Evolutionary conservation across 1,140 invertebrate genomes (phyloP).

Genomic region (Drosophila paulistorum): DNA sequence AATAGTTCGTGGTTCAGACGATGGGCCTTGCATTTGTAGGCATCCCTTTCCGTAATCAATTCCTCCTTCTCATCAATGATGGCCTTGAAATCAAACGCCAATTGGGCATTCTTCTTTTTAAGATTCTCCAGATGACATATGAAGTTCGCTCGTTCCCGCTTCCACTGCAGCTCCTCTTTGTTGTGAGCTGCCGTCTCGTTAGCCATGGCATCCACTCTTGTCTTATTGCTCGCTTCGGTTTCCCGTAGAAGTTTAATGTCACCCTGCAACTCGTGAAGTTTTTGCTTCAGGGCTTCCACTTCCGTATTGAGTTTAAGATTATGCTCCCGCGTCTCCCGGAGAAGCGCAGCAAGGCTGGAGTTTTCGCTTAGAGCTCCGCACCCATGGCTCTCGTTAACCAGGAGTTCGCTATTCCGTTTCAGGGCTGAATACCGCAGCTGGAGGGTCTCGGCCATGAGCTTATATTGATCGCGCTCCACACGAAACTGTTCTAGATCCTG

Average conservation of each 20-base stretch:
- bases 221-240: conserved; percentile 50
- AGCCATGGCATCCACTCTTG: conserved; percentile 66
- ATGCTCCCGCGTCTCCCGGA: conserved; percentile 86
- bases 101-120: conserved; percentile 85
- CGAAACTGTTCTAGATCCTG: conserved; percentile 91
- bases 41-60: conserved; percentile 90
- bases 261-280: conserved; percentile 88
- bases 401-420: conserved; percentile 82
- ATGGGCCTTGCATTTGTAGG: conserved; percentile 93
- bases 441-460: conserved; percentile 91
- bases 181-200: conserved; percentile 55
- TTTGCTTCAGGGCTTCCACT: conserved; percentile 88
- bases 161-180: conserved; percentile 81
- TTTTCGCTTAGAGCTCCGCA: conserved; percentile 64
- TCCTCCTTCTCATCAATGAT: conserved; percentile 95
- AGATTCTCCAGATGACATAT: conserved; percentile 88
- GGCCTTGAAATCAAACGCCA: conserved; percentile 87
- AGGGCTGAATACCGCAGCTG: conserved; percentile 86
- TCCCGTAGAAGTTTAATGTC: conserved; percentile 87
- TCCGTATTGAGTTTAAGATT: conserved; percentile 88
- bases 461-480: conserved; percentile 91
- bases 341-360: conserved; percentile 74
- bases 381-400: conserved; percentile 31
- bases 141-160: conserved; percentile 87
- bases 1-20: conserved; percentile 92